Evolutionary conservation across 2,888 invertebrate species (phyloP).

Genomic region (Microplitis deprimator): DNA sequence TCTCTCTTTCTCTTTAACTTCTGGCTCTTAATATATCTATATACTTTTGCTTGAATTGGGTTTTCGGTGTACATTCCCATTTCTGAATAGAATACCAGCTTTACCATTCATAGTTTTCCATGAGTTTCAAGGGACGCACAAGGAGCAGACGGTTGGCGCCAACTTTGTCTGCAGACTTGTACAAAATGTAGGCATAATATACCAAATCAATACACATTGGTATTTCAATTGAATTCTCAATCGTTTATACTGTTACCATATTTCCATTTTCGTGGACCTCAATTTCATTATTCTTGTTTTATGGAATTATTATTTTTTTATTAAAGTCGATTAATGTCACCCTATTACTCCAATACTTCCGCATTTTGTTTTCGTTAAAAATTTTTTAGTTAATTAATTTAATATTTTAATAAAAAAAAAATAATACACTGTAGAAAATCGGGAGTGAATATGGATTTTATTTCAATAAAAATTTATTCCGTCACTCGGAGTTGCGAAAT

Average conservation of each 20-base stretch:
- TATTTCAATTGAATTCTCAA: not conserved
- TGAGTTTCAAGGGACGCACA: not conserved
- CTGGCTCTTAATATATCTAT: constrained; percentile 4
- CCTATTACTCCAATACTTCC: not conserved
- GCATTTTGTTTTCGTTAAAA: not conserved
- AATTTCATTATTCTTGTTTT: not conserved
- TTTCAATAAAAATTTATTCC: no score
- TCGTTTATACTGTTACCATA: not conserved
- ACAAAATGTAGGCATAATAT: constrained; percentile 17
- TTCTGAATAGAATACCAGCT: constrained; percentile 1
- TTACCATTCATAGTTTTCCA: constrained; percentile 32
- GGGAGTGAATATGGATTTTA: no score
- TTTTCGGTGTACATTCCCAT: constrained; percentile 6
- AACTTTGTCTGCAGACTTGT: constrained; percentile 18
- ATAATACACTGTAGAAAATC: no score
- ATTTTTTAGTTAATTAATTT: not conserved
- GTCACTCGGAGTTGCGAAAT: no score
- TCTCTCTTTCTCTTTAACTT: no score
- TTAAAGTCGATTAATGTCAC: not conserved
- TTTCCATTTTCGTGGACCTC: not conserved
- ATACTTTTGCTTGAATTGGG: constrained; percentile 39
- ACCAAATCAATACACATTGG: not conserved
- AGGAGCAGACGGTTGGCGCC: constrained; percentile 10
- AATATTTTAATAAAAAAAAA: not conserved
- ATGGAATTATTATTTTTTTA: not conserved